Evolutionary conservation across 2,113 vertebrate genomes (phyloP).

Genomic region (Lamprotornis superbus): DNA sequence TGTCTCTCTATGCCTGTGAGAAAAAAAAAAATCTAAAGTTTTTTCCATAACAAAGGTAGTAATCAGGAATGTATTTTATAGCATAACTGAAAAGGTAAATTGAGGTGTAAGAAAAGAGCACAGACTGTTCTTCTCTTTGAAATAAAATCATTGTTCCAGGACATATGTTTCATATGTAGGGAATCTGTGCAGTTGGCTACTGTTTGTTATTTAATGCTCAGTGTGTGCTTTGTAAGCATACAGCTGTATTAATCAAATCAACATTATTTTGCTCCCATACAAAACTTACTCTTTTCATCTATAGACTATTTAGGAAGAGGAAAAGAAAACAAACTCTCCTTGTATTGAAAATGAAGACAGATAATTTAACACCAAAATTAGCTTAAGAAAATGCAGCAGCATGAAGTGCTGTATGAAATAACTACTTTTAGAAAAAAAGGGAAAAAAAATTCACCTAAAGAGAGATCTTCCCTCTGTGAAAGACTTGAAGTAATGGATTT

Average conservation of each 20-base stretch:
- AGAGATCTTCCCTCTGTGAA: not conserved
- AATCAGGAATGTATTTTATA: slow-evolving; percentile 41
- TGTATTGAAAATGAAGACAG: not conserved
- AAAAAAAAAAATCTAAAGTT: not conserved
- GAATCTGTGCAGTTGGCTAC: slow-evolving; percentile 64
- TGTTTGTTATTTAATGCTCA: slow-evolving; percentile 58
- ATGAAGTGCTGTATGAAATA: not conserved
- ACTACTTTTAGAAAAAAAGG: rapidly evolving
- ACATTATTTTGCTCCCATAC: not conserved
- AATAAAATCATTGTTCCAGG: slow-evolving; percentile 69
- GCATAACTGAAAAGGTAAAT: slow-evolving; percentile 63
- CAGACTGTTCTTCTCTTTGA: slow-evolving; percentile 54
- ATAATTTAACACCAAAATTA: not conserved
- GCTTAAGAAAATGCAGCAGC: not conserved
- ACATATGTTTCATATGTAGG: slow-evolving; percentile 35
- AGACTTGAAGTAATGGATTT: not conserved
- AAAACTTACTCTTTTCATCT: not conserved
- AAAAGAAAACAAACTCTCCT: not conserved
- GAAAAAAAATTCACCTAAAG: rapidly evolving
- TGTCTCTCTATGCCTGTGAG: not conserved
- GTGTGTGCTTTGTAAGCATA: slow-evolving; percentile 46
- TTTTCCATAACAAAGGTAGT: slow-evolving; percentile 5
- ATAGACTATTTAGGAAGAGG: not conserved
- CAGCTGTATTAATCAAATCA: slow-evolving; percentile 38
- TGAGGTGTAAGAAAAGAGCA: slow-evolving; percentile 45